These are phyloP conservation scores for Choloepus didactylus DNA, from an alignment of 2,797 vertebrate species.

Conservation along the genomic window DNA sequence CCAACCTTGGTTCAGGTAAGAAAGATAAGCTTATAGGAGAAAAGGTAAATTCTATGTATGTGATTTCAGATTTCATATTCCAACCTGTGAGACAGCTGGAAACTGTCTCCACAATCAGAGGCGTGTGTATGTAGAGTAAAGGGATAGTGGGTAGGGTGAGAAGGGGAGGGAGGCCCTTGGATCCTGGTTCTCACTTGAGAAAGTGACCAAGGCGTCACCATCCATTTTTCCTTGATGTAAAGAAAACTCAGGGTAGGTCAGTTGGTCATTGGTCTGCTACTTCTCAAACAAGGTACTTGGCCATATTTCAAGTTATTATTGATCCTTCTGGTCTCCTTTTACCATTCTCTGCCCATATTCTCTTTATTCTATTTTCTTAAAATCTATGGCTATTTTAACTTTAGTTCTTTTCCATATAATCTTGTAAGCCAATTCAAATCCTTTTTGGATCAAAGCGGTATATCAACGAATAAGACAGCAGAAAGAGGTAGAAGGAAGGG, in stretches of 20 bases:
- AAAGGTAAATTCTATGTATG: background rate
- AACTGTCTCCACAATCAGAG: background rate
- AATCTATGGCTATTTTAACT: constrained; percentile 40
- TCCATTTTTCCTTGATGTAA: background rate
- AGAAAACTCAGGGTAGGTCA: constrained; percentile 35
- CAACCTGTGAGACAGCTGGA: background rate
- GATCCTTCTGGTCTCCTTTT: constrained; percentile 38
- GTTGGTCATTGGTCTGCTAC: background rate
- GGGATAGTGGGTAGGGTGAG: background rate
- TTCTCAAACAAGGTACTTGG: background rate
- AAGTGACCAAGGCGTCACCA: background rate
- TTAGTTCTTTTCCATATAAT: constrained; percentile 58
- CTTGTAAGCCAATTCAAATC: constrained; percentile 45
- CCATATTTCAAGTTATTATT: background rate
- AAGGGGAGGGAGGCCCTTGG: background rate
- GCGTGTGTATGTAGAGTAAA: background rate
- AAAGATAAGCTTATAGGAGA: background rate
- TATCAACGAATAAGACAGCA: constrained; percentile 47
- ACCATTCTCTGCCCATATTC: background rate
- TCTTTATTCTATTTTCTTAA: background rate
- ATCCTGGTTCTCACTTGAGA: background rate
- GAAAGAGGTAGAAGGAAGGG: background rate
- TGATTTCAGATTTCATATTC: background rate
- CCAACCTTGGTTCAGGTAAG: background rate
- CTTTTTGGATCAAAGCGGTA: constrained; percentile 2